These are phyloP conservation scores for Pogona vitticeps DNA, from an alignment of 2,113 vertebrate species.

Conservation along the genomic window DNA sequence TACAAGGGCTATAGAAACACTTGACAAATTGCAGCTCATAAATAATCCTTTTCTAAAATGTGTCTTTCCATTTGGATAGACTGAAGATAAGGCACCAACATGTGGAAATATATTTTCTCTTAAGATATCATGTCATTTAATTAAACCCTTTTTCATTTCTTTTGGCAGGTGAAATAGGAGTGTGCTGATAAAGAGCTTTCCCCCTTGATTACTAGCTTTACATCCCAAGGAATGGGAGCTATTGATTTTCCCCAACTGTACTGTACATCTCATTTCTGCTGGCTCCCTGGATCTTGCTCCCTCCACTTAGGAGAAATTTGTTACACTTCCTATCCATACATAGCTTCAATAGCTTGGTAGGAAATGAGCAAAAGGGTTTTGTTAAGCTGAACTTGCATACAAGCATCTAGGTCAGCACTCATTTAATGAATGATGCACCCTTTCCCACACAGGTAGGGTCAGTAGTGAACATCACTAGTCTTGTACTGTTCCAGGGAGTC, in stretches of 20 bases:
- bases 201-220: constrained; percentile 53
- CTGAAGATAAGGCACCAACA: constrained; percentile 52
- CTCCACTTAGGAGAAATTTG: constrained; percentile 10
- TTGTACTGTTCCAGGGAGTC: background rate
- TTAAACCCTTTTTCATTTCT: constrained; percentile 59
- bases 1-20: constrained; percentile 32
- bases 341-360: background rate
- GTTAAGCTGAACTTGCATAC: background rate
- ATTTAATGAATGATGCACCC: background rate
- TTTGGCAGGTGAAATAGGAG: constrained; percentile 59
- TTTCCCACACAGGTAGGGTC: background rate
- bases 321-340: background rate
- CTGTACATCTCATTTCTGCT: constrained; percentile 17
- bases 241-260: background rate
- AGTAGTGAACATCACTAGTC: background rate
- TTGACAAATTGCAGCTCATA: constrained; percentile 55
- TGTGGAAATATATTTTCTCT: constrained; percentile 32
- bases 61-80: constrained; percentile 50
- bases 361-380: background rate
- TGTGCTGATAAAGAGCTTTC: constrained; percentile 41
- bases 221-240: constrained; percentile 43
- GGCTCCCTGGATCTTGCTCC: background rate
- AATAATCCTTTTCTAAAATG: constrained; percentile 39
- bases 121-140: constrained; percentile 55
- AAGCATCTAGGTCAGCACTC: background rate